Conservation (phyloP, 2,888 invertebrate species). For the Ophraella communa region DNA sequence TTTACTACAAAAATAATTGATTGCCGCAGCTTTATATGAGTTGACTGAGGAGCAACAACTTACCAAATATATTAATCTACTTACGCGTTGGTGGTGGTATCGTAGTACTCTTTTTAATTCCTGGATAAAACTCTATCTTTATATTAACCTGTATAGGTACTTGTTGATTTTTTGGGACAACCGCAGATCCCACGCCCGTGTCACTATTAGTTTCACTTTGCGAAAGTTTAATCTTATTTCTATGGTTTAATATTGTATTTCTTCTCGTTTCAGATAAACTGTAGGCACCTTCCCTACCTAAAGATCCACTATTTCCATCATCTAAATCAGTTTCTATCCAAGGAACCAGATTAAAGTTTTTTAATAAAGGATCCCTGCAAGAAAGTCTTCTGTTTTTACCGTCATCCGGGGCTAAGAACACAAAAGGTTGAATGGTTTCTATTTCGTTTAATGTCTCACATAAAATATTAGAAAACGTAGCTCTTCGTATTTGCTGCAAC, state of each 20-base stretch:
- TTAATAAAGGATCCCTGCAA: conserved; percentile 62
- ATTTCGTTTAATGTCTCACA: conserved; percentile 72
- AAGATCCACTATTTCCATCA: conserved; percentile 30
- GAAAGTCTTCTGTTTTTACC: conserved; percentile 66
- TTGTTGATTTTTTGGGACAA: neutral
- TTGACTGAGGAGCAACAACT: too few species aligned
- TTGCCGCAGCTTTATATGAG: too few species aligned
- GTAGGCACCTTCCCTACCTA: conserved; percentile 19
- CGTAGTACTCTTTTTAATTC: neutral
- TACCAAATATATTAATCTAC: neutral
- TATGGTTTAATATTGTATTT: conserved; percentile 14
- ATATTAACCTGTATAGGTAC: conserved; percentile 49
- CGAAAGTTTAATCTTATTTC: conserved; percentile 12
- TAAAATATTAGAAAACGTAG: conserved; percentile 75
- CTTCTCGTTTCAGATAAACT: conserved; percentile 4
- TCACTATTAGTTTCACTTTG: conserved; percentile 23
- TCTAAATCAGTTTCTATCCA: conserved; percentile 63
- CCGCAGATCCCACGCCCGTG: conserved; percentile 11
- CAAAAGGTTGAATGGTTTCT: conserved; percentile 74
- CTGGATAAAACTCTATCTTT: conserved; percentile 49
- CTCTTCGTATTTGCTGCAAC: conserved; percentile 73
- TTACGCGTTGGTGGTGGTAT: conserved; percentile 32
- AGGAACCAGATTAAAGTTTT: conserved; percentile 67
- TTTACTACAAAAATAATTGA: too few species aligned
- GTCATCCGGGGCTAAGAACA: conserved; percentile 69